These are phyloP conservation scores for Drosophila robusta DNA, from an alignment of 2,888 invertebrate species.

Conservation along the genomic window DNA sequence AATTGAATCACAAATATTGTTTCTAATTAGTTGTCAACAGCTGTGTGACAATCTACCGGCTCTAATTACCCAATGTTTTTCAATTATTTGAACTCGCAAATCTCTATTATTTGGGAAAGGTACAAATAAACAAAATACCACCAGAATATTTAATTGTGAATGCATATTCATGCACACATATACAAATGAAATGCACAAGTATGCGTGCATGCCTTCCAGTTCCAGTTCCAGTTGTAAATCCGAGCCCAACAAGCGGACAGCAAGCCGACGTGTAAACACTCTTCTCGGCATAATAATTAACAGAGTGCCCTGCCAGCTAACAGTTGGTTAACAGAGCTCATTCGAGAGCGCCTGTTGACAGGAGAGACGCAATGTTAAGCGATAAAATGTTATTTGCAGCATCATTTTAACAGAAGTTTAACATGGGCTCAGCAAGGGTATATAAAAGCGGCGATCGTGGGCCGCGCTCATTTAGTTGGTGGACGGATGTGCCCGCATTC, in stretches of 20 bases:
- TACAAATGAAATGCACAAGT: background rate
- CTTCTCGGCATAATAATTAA: background rate
- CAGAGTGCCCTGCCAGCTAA: background rate
- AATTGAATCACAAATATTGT: too few relatives aligned
- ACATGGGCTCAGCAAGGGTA: slow-evolving; percentile 2
- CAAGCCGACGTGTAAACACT: slow-evolving; percentile 18
- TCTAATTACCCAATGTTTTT: background rate
- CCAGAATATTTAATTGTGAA: background rate
- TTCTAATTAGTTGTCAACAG: too few relatives aligned
- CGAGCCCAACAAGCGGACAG: background rate
- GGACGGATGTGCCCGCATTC: slow-evolving; percentile 8
- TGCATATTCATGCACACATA: too few relatives aligned
- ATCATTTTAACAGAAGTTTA: background rate
- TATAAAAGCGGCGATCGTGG: background rate
- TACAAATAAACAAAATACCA: background rate
- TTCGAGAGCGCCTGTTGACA: background rate
- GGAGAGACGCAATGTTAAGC: background rate
- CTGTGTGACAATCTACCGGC: too few relatives aligned
- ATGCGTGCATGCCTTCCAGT: background rate
- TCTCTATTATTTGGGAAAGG: background rate
- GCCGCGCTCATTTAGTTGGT: background rate
- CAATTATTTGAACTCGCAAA: slow-evolving; percentile 8
- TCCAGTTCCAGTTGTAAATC: slow-evolving; percentile 27
- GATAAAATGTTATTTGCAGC: background rate
- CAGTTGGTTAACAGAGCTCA: background rate